phyloP scores from a whole-genome alignment of 2,113 vertebrate species.

The Tetraodon nigroviridis region DNA sequence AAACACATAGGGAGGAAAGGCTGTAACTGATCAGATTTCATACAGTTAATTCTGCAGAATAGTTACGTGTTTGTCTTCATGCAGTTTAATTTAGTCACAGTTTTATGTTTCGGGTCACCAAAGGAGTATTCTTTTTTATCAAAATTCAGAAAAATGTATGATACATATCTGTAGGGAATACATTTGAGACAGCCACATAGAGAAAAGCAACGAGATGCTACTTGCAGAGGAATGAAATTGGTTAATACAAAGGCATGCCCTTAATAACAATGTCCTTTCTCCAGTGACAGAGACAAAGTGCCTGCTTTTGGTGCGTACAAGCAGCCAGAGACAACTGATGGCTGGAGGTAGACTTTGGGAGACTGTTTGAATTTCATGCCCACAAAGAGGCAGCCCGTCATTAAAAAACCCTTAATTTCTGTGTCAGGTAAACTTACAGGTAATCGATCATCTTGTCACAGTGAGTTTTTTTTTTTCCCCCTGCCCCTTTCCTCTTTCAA shows the following conservation, averaged over 20 bases:
- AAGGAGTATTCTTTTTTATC: background rate
- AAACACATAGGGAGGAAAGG: constrained; percentile 67
- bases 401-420: constrained; percentile 95
- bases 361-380: constrained; percentile 94
- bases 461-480: constrained; percentile 73
- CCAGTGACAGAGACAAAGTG: constrained; percentile 93
- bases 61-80: background rate
- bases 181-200: constrained; percentile 72
- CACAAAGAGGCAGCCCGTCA: constrained; percentile 88
- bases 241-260: constrained; percentile 94
- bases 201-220: constrained; percentile 89
- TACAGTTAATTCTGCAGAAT: constrained; percentile 41
- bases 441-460: constrained; percentile 94
- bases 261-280: constrained; percentile 97
- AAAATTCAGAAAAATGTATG: constrained; percentile 12
- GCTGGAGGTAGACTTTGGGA: constrained; percentile 87
- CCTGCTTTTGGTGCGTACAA: constrained; percentile 85
- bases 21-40: constrained; percentile 47
- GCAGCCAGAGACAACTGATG: constrained; percentile 83
- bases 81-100: no score
- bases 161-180: constrained; percentile 23
- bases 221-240: constrained; percentile 90
- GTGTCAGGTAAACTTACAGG: constrained; percentile 93
- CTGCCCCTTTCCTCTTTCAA: constrained; percentile 73
- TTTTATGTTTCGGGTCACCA: background rate